Percentiles rank a stretch among this genome's conserved stretches.
These are phyloP conservation scores for Acheta domesticus DNA, from an alignment of 2,888 invertebrate species.

Conservation along the genomic window DNA sequence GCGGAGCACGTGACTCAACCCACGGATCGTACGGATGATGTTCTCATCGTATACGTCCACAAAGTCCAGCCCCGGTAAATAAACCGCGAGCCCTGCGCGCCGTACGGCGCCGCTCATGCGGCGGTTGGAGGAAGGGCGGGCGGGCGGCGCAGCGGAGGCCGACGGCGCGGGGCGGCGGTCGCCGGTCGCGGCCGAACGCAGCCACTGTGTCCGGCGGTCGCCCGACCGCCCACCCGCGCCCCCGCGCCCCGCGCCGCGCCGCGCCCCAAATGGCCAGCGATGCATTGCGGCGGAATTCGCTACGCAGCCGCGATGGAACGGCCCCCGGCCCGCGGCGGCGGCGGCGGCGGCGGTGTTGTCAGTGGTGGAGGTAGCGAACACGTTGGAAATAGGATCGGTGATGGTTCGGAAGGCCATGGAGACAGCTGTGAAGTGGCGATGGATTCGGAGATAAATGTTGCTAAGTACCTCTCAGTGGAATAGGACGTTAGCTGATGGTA, in stretches of 20 bases:
- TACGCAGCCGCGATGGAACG: background rate
- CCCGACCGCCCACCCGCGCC: background rate
- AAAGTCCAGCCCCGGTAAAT: too few relatives aligned
- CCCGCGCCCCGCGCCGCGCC: background rate
- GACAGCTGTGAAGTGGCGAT: background rate
- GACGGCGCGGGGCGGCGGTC: background rate
- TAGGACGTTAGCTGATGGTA: background rate
- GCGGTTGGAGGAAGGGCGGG: background rate
- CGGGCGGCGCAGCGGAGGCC: background rate
- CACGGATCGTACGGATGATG: too few relatives aligned
- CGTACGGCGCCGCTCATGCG: too few relatives aligned
- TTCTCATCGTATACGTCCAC: too few relatives aligned
- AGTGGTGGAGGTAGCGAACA: conserved; percentile 38
- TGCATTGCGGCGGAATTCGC: conserved; percentile 9
- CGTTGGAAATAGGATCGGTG: background rate
- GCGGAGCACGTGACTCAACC: too few relatives aligned
- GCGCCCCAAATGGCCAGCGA: conserved; percentile 18
- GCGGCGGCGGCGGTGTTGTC: conserved; percentile 32
- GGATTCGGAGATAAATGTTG: too few relatives aligned
- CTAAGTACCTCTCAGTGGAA: too few relatives aligned
- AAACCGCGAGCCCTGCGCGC: too few relatives aligned
- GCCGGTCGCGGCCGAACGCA: too few relatives aligned
- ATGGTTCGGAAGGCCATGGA: background rate
- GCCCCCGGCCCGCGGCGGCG: background rate
- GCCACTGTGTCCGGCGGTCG: background rate